A percentile compares a stretch with the other conserved stretches of the same genome.
Conservation (phyloP, 2,113 vertebrate species). For the Actenoides hombroni region DNA sequence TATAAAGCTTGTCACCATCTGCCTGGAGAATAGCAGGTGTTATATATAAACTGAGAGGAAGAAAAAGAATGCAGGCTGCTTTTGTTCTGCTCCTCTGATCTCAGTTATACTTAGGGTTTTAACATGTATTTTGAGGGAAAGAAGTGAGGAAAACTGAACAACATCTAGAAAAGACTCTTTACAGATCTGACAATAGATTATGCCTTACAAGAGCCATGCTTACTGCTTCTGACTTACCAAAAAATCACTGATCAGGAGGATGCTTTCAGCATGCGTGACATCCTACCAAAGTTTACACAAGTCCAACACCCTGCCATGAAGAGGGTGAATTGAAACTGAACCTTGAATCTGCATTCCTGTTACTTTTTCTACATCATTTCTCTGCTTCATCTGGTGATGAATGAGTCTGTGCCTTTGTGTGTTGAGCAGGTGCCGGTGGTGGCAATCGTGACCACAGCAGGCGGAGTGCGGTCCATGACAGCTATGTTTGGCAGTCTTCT, state of each 20-base stretch:
- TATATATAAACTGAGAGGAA: background rate
- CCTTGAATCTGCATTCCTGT: background rate
- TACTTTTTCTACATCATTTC: background rate
- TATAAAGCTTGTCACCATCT: background rate
- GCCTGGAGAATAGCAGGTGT: background rate
- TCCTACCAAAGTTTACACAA: background rate
- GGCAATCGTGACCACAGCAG: slow-evolving; percentile 81
- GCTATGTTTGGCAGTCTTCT: slow-evolving; percentile 78
- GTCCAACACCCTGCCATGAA: background rate
- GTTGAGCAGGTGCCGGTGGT: slow-evolving; percentile 79
- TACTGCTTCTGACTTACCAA: background rate
- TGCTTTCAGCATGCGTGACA: background rate
- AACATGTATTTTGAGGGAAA: background rate
- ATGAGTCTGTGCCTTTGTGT: background rate
- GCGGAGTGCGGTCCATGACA: slow-evolving; percentile 82
- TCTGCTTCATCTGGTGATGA: background rate
- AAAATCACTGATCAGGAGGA: background rate
- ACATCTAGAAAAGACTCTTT: background rate
- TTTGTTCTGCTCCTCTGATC: background rate
- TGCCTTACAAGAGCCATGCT: background rate
- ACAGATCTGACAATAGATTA: background rate
- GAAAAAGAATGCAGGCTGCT: background rate
- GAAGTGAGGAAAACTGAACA: background rate
- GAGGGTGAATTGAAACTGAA: background rate
- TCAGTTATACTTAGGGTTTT: background rate